Percentiles rank a stretch among this genome's conserved stretches.
Evolutionary conservation across 2,797 vertebrate species (phyloP).

Genomic region (Tokudaia tokunoshimensis): DNA sequence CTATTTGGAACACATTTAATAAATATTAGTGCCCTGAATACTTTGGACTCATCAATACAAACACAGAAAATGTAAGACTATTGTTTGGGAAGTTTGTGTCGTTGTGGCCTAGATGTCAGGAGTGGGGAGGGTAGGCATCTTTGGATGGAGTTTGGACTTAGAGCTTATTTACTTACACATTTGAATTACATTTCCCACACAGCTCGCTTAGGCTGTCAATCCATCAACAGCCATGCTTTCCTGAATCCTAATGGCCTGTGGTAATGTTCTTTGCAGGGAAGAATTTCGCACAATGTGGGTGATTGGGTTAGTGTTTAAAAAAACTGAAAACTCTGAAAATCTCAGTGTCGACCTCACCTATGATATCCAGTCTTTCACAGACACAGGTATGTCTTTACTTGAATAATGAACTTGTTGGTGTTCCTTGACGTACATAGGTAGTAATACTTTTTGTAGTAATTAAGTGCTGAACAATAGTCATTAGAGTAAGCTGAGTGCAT

Average conservation of each 20-base stretch:
- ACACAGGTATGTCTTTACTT: constrained; percentile 89
- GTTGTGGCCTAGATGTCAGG: not conserved
- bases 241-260: constrained; percentile 29
- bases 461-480: not conserved
- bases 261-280: constrained; percentile 88
- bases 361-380: constrained; percentile 94
- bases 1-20: not conserved
- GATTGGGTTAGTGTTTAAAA: constrained; percentile 95
- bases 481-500: constrained; percentile 26
- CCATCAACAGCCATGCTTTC: not conserved
- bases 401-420: constrained; percentile 18
- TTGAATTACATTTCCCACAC: not conserved
- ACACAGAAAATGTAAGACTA: not conserved
- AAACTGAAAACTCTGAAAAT: constrained; percentile 93
- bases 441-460: not conserved
- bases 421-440: not conserved
- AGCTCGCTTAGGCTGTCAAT: not conserved
- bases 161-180: not conserved
- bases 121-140: not conserved
- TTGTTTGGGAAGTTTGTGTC: not conserved
- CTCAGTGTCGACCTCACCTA: constrained; percentile 93
- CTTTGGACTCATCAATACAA: constrained; percentile 13
- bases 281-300: constrained; percentile 95
- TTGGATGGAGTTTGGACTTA: not conserved
- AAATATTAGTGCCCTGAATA: not conserved